phyloP scores from a whole-genome alignment of 2,113 vertebrate genomes.

The Myocastor coypus region DNA sequence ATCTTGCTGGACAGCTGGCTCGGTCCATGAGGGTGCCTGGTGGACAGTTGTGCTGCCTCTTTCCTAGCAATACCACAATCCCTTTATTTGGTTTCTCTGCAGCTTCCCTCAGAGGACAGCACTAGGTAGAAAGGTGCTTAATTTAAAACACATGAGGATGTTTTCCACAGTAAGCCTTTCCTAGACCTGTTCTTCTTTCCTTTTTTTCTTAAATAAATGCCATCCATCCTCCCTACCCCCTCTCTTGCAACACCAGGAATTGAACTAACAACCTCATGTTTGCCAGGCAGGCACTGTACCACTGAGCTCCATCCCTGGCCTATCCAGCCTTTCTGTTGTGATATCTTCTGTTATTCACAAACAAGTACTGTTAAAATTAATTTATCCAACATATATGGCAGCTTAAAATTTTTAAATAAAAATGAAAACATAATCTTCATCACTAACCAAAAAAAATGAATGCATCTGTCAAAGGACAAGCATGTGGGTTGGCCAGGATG shows the following conservation, averaged over 20 bases:
- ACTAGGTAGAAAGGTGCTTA: not conserved
- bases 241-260: too few species aligned
- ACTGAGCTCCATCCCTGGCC: too few species aligned
- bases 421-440: not conserved
- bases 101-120: not conserved
- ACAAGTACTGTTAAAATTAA: not conserved
- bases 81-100: not conserved
- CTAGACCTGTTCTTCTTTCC: not conserved
- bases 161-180: not conserved
- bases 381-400: not conserved
- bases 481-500: accelerated
- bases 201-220: not conserved
- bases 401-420: not conserved
- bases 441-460: not conserved
- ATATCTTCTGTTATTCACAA: not conserved
- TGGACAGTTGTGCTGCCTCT: not conserved
- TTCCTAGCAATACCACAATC: not conserved
- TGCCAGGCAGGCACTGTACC: too few species aligned
- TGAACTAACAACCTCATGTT: too few species aligned
- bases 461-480: not conserved
- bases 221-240: not conserved
- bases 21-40: not conserved
- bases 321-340: not conserved
- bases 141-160: not conserved
- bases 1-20: accelerated